Percentiles rank a stretch among this genome's conserved stretches.
Evolutionary conservation across 2,888 invertebrate genomes (phyloP).

Genomic region (Lycia hirtaria): DNA sequence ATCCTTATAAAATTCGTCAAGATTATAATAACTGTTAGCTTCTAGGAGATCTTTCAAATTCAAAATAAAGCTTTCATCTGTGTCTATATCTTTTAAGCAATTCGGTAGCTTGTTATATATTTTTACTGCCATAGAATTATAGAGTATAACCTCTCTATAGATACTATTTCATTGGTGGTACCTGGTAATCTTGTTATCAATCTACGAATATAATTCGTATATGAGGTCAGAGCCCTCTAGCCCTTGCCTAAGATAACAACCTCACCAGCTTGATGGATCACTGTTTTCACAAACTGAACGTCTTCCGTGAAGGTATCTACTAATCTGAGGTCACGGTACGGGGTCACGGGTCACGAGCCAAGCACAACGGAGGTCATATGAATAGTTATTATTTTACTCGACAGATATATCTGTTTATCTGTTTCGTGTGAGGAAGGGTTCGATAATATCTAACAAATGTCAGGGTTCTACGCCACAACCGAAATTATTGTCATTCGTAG

Average conservation of each 20-base stretch:
- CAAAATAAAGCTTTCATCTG: too few species aligned
- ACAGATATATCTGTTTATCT: not conserved
- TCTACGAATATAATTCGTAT: not conserved
- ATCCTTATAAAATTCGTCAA: too few species aligned
- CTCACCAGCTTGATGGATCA: slow-evolving; percentile 10
- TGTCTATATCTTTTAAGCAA: too few species aligned
- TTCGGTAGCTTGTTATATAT: too few species aligned
- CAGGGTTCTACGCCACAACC: not conserved
- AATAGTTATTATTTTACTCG: not conserved
- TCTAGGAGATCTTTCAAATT: too few species aligned
- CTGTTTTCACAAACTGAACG: not conserved
- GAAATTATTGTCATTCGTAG: not conserved
- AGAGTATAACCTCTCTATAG: too few species aligned
- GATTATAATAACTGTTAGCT: too few species aligned
- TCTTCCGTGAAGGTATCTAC: slow-evolving; percentile 1
- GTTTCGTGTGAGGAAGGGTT: not conserved
- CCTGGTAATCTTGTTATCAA: not conserved
- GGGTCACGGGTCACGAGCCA: not conserved
- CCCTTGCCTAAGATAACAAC: not conserved
- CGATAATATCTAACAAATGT: not conserved
- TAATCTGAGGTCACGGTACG: not conserved
- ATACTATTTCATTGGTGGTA: too few species aligned
- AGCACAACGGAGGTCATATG: not conserved
- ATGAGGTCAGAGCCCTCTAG: not conserved
- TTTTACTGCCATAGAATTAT: too few species aligned